phyloP scores from a whole-genome alignment of 1,140 invertebrate genomes.

The Mesaphorura yosii region DNA sequence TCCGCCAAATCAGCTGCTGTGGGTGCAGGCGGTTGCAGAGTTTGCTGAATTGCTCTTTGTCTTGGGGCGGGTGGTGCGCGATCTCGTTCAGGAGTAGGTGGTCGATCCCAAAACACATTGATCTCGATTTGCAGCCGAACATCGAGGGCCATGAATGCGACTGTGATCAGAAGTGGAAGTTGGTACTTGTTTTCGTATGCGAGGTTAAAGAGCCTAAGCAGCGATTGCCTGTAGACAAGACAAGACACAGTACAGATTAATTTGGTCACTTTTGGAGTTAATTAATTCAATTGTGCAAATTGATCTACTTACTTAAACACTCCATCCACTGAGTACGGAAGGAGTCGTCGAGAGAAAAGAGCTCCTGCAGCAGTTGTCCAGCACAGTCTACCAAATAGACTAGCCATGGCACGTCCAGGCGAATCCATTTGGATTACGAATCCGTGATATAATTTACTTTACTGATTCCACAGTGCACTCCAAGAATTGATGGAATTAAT shows the following conservation, averaged over 20 bases:
- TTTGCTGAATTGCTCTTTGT: no score
- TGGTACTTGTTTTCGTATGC: slow-evolving; percentile 47
- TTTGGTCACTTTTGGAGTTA: not conserved
- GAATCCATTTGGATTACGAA: no score
- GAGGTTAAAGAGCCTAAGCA: slow-evolving; percentile 45
- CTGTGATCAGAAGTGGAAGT: slow-evolving; percentile 45
- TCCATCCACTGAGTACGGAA: slow-evolving; percentile 21
- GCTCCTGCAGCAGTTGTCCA: no score
- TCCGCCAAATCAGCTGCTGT: not conserved
- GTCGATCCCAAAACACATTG: slow-evolving; percentile 34
- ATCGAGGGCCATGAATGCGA: slow-evolving; percentile 45
- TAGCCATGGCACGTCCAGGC: no score
- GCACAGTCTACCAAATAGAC: no score
- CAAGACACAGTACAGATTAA: slow-evolving; percentile 1
- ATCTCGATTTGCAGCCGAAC: slow-evolving; percentile 45
- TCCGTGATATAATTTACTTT: no score
- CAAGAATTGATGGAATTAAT: no score
- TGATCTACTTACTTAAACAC: slow-evolving; percentile 24
- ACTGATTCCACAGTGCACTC: no score
- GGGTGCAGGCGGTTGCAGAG: no score
- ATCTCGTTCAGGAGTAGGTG: slow-evolving; percentile 8
- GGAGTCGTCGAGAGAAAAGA: no score
- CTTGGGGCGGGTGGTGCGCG: no score
- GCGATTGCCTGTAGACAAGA: slow-evolving; percentile 18
- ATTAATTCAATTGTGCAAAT: not conserved